Evolutionary conservation across 2,797 vertebrate genomes (phyloP).

Genomic region (Poeciliopsis presidionis): DNA sequence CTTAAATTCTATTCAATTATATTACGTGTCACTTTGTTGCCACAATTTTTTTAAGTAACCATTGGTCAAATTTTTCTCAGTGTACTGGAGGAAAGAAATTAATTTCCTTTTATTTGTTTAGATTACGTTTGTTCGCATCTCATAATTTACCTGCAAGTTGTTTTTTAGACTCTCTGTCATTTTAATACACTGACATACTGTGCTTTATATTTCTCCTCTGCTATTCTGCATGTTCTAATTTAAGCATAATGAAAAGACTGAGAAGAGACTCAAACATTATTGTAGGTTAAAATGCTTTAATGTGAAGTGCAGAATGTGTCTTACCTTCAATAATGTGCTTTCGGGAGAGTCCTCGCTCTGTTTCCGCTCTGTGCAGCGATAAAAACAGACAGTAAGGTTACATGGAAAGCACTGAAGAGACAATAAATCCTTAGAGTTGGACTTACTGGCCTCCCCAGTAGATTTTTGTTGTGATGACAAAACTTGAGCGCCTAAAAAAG

Average conservation of each 20-base stretch:
- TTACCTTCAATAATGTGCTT: constrained; percentile 95
- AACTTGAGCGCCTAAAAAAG: constrained; percentile 88
- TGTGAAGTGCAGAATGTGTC: background rate
- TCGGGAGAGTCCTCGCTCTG: constrained; percentile 90
- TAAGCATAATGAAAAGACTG: background rate
- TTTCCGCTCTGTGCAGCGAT: constrained; percentile 84
- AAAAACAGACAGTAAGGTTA: constrained; percentile 27
- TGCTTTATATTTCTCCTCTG: background rate
- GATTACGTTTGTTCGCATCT: background rate
- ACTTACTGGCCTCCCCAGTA: constrained; percentile 96
- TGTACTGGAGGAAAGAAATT: background rate
- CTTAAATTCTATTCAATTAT: too few relatives aligned
- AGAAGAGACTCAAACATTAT: background rate
- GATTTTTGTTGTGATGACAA: constrained; percentile 93
- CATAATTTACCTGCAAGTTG: background rate
- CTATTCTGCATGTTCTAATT: background rate
- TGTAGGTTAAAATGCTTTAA: background rate
- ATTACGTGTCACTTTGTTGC: too few relatives aligned
- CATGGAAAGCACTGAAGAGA: constrained; percentile 2
- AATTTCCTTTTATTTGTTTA: background rate
- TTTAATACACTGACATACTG: background rate
- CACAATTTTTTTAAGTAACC: too few relatives aligned
- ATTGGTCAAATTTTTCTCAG: too few relatives aligned
- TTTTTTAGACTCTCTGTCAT: background rate
- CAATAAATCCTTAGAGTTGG: background rate